phyloP scores from a whole-genome alignment of 2,113 vertebrate genomes.

The Cyanocitta stelleri region DNA sequence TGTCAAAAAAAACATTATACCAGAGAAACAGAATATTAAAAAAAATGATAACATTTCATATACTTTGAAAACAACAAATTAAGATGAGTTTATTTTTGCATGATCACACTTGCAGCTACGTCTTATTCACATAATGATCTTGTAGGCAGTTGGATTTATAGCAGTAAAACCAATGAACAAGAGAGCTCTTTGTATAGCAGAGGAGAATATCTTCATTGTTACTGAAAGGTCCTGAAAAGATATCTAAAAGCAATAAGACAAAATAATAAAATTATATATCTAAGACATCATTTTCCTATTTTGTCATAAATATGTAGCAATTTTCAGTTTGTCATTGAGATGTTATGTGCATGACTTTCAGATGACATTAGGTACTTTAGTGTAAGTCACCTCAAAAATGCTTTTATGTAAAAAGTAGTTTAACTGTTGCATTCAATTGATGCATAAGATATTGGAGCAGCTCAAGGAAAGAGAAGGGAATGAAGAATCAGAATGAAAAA shows the following conservation, averaged over 20 bases:
- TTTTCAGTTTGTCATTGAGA: neutral
- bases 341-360: neutral
- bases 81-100: neutral
- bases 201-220: constrained; percentile 3
- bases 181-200: neutral
- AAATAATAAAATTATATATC: neutral
- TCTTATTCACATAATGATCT: neutral
- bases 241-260: neutral
- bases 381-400: neutral
- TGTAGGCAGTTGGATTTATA: neutral
- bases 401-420: neutral
- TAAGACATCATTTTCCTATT: neutral
- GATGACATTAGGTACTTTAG: neutral
- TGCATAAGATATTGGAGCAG: neutral
- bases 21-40: neutral
- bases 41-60: neutral
- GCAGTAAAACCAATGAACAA: neutral
- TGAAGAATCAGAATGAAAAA: neutral
- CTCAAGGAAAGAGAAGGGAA: neutral
- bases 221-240: neutral
- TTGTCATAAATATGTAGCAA: neutral
- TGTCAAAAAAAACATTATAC: neutral
- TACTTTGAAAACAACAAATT: neutral
- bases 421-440: neutral
- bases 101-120: neutral